Evolutionary conservation across 2,888 invertebrate genomes (phyloP), one percentile per base, ranked within the genome.

Genomic region (Punctoribates punctum): DNA sequence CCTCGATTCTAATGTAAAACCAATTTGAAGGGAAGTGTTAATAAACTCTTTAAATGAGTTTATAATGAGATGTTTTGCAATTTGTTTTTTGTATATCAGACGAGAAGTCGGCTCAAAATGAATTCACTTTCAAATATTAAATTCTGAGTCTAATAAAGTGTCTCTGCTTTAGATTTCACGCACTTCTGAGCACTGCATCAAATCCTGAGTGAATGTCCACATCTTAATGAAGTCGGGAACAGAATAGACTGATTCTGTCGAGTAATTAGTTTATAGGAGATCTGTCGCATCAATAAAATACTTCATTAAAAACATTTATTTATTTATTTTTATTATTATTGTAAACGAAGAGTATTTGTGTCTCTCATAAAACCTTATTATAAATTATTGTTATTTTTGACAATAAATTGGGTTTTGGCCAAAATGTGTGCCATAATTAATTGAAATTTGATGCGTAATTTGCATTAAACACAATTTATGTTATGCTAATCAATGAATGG

Each of bases 51-150:
- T 38, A 38, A 67, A 38, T 38, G 65, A 17, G 38, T 67, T 38
- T 67, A 67, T 38, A 67, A 67, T 67, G 27, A 60, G 60, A 27
- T 60, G 15, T 60, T 34, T 60, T 27, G 17, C 13, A 60, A 60
- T 29, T 6, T 27, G 15, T 13, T 60, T 57, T 57, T 57, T 57
- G 13, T 25, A 11, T 42, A 42, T 42, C 42, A 42, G 9, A 42
- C 1, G 20, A 25, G 4, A 57, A 57, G 34, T 5, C 34, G 8
- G 34, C 8, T 34, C 34, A 34, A 3, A 57, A 51, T n/a, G 20
- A 20, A 23, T 57, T 57, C 8, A 25, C 1, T 13, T 57, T 23
- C 57, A 57, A 57, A 57, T 23, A 11, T 20, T 1, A 20, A 13
- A 23, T 20, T 13, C n/a, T 57, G 13, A n/a, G 15, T 20, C 54